Conservation (phyloP, 1,140 invertebrate genomes). For the Mya arenaria region DNA sequence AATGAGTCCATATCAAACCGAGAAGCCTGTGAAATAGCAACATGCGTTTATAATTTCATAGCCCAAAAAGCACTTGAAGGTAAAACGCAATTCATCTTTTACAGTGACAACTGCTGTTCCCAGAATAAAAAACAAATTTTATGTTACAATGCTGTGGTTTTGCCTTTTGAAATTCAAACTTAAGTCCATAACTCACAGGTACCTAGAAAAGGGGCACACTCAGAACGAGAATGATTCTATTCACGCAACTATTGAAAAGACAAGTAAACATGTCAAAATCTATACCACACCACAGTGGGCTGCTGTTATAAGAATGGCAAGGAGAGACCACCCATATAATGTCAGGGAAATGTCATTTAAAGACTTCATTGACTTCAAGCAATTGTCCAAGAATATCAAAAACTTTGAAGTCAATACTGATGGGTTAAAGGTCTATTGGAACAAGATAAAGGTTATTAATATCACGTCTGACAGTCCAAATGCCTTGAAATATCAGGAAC, state of each 20-base stretch:
- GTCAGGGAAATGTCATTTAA: not conserved
- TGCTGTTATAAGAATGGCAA: slow-evolving; percentile 9
- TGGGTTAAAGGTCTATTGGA: not conserved
- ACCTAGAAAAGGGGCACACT: slow-evolving; percentile 29
- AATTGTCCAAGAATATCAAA: not conserved
- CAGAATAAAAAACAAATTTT: slow-evolving; percentile 36
- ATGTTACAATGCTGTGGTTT: slow-evolving; percentile 31
- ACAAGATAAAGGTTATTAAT: not conserved
- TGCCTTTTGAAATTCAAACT: slow-evolving; percentile 19
- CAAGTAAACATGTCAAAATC: not conserved
- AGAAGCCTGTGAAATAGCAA: not conserved
- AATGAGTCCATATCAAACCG: slow-evolving; percentile 1
- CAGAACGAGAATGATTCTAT: slow-evolving; percentile 26
- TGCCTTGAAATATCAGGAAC: not conserved
- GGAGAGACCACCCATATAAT: not conserved
- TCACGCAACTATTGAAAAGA: slow-evolving; percentile 19
- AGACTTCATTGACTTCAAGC: slow-evolving; percentile 17
- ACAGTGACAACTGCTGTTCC: slow-evolving; percentile 23
- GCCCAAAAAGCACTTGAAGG: not conserved
- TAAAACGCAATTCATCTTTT: slow-evolving; percentile 6
- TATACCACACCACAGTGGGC: slow-evolving; percentile 13
- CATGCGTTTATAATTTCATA: slow-evolving; percentile 12
- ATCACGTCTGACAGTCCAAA: not conserved
- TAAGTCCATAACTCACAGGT: slow-evolving; percentile 7
- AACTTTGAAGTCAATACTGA: slow-evolving; percentile 1